These are phyloP conservation scores for Cydia splendana DNA, from an alignment of 1,140 invertebrate genomes.

Conservation along the genomic window DNA sequence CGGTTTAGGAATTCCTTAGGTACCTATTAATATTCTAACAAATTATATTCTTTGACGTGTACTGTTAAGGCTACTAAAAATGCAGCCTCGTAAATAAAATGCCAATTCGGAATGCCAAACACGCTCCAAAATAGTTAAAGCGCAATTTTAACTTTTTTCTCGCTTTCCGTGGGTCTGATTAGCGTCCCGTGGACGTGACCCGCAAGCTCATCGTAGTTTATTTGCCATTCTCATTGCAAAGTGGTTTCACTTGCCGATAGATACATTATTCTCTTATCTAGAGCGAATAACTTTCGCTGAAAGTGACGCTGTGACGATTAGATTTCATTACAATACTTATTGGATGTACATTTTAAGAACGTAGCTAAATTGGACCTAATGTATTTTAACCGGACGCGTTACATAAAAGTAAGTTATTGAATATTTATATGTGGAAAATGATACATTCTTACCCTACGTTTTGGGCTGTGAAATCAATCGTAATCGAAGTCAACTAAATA, in stretches of 20 bases:
- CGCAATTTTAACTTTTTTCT: constrained; percentile 17
- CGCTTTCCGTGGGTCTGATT: constrained; percentile 13
- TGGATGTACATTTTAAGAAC: background rate
- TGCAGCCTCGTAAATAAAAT: background rate
- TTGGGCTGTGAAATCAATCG: no score
- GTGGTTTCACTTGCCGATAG: constrained; percentile 66
- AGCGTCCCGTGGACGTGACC: constrained; percentile 46
- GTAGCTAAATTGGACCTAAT: background rate
- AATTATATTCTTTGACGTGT: no score
- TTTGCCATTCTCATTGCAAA: constrained; percentile 48
- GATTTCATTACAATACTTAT: constrained; percentile 20
- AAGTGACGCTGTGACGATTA: constrained; percentile 37
- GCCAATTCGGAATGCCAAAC: background rate
- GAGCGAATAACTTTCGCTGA: constrained; percentile 63
- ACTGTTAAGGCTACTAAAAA: no score
- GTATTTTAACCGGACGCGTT: background rate
- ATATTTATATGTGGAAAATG: no score
- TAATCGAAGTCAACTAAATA: no score
- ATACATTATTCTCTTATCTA: constrained; percentile 67
- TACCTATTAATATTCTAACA: no score
- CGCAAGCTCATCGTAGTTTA: constrained; percentile 45
- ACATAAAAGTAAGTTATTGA: no score
- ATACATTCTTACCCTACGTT: no score
- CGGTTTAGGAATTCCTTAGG: no score
- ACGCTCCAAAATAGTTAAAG: constrained; percentile 14